A percentile compares a stretch with the other conserved stretches of the same genome.
Evolutionary conservation across 2,797 vertebrate species (phyloP).

Genomic region (Taeniopygia guttata): DNA sequence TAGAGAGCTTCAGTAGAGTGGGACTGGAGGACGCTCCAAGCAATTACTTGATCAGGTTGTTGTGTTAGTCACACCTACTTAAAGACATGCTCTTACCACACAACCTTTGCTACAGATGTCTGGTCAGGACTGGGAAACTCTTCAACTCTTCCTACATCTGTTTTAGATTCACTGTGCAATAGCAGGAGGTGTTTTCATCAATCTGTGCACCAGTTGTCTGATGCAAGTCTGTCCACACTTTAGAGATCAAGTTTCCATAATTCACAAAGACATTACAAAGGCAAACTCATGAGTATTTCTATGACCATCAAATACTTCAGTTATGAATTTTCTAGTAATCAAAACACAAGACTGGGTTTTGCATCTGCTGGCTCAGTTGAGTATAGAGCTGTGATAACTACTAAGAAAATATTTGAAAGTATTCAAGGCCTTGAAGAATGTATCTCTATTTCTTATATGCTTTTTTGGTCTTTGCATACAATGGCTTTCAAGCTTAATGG

Average conservation of each 20-base stretch:
- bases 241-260: not conserved
- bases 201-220: not conserved
- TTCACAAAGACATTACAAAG: not conserved
- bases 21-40: fast-evolving
- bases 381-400: not conserved
- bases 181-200: not conserved
- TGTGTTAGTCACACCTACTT: not conserved
- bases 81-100: not conserved
- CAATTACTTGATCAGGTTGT: not conserved
- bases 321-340: not conserved
- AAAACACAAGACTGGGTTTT: not conserved
- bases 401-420: not conserved
- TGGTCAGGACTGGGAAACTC: not conserved
- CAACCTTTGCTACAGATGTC: not conserved
- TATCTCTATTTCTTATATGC: not conserved
- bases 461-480: not conserved
- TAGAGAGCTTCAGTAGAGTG: not conserved
- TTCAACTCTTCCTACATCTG: not conserved
- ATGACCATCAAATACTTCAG: not conserved
- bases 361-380: fast-evolving
- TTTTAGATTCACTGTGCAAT: not conserved
- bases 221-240: not conserved
- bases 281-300: not conserved
- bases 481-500: not conserved
- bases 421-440: not conserved